Percentiles rank a stretch among this genome's conserved stretches.
These are phyloP conservation scores for Tetramorium alpestre DNA, from an alignment of 1,140 invertebrate species.

Conservation along the genomic window DNA sequence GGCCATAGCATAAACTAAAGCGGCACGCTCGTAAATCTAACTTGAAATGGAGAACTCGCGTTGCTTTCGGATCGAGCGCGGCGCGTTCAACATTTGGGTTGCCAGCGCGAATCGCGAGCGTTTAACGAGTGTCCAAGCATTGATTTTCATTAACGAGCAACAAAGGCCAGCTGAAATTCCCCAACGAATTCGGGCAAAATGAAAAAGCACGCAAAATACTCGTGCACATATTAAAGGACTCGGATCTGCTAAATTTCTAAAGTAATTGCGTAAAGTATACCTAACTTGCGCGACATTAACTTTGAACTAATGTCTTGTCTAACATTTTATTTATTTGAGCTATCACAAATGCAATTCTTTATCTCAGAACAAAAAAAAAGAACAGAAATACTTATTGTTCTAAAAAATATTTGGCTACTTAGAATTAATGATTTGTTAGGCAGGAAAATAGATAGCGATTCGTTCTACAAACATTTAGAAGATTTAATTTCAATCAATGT, in stretches of 20 bases:
- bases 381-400: not conserved
- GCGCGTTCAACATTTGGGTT: slow-evolving; percentile 15
- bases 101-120: not conserved
- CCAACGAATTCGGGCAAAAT: not conserved
- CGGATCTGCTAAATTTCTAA: not conserved
- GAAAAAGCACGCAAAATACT: not conserved
- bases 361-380: not conserved
- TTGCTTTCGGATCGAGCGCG: not conserved
- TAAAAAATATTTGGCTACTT: not conserved
- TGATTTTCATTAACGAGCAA: slow-evolving; percentile 24
- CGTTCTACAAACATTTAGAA: not conserved
- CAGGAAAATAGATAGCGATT: not conserved
- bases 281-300: not conserved
- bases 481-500: not conserved
- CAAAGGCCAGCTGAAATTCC: not conserved
- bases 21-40: slow-evolving; percentile 19
- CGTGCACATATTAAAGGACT: no score
- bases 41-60: slow-evolving; percentile 2
- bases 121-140: slow-evolving; percentile 29
- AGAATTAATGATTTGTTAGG: not conserved
- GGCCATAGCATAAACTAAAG: slow-evolving; percentile 20
- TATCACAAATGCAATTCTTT: not conserved
- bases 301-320: not conserved
- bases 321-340: not conserved
- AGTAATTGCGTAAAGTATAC: no score